Percentiles rank a stretch among this genome's conserved stretches.
phyloP scores from a whole-genome alignment of 2,888 invertebrate species.

The Galerucella nymphaeae region DNA sequence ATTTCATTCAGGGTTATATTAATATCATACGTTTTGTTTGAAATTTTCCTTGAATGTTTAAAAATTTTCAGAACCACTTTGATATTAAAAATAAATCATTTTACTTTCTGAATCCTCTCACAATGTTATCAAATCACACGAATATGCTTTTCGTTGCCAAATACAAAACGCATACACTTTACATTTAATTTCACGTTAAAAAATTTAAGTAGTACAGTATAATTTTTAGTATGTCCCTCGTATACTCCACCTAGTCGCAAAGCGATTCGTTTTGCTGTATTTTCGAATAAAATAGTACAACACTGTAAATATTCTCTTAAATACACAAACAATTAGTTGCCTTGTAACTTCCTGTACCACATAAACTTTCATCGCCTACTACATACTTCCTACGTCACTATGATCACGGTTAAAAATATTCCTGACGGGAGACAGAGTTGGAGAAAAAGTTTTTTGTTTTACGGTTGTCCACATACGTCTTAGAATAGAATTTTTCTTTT shows the following conservation, averaged over 20 bases:
- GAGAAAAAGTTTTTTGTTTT: constrained; percentile 11
- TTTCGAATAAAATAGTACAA: background rate
- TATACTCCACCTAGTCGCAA: background rate
- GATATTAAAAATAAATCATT: too few relatives aligned
- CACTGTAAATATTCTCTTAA: constrained; percentile 7
- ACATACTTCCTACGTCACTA: constrained; percentile 28
- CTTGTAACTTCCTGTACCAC: constrained; percentile 31
- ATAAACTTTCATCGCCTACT: constrained; percentile 37
- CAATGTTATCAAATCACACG: too few relatives aligned
- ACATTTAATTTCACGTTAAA: too few relatives aligned
- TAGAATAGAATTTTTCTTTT: too few relatives aligned
- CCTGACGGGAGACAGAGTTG: constrained; percentile 7
- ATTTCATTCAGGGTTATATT: background rate
- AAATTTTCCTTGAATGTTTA: too few relatives aligned
- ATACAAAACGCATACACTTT: too few relatives aligned
- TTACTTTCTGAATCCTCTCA: too few relatives aligned
- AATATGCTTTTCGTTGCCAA: too few relatives aligned
- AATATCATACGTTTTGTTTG: background rate
- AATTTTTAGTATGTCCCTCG: background rate
- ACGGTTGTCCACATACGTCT: background rate
- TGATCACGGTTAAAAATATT: constrained; percentile 39
- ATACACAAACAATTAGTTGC: constrained; percentile 27
- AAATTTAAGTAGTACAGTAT: background rate
- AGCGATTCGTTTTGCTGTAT: background rate
- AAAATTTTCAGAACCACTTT: too few relatives aligned